A percentile compares a stretch with the other conserved stretches of the same genome.
These are phyloP conservation scores for Porphyrio hochstetteri DNA, from an alignment of 2,113 vertebrate genomes.

Conservation along the genomic window DNA sequence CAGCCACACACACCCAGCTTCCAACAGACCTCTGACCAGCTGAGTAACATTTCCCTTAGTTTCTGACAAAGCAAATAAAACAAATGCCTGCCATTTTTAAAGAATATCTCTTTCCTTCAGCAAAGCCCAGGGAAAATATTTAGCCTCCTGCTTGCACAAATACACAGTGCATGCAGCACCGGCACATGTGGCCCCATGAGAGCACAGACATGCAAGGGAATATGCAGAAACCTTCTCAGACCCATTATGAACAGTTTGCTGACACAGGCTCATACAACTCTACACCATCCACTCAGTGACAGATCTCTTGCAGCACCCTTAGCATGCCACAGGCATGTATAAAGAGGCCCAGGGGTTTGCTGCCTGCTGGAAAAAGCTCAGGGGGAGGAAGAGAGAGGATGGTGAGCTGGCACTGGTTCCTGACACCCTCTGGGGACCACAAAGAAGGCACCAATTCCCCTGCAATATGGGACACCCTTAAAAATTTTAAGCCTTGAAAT, in stretches of 20 bases:
- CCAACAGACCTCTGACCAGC: neutral
- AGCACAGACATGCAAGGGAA: neutral
- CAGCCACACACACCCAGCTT: neutral
- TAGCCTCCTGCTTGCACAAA: neutral
- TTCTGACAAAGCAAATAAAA: neutral
- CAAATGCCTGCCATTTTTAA: neutral
- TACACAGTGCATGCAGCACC: neutral
- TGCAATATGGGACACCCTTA: neutral
- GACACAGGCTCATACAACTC: neutral
- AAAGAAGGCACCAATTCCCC: neutral
- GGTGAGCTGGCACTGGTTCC: neutral
- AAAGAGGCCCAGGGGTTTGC: neutral
- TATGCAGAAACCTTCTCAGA: neutral
- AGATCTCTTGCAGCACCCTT: neutral
- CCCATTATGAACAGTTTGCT: neutral
- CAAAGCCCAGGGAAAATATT: neutral
- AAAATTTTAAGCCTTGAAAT: neutral
- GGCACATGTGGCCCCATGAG: accelerated
- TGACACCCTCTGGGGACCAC: neutral
- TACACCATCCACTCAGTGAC: neutral
- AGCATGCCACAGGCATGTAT: neutral
- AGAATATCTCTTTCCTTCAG: neutral
- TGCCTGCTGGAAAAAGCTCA: neutral
- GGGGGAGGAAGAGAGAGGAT: neutral
- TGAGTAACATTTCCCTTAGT: neutral